Base-by-base conservation (phyloP, 1,140 invertebrate species). In the Lordiphosa collinella region DNA sequence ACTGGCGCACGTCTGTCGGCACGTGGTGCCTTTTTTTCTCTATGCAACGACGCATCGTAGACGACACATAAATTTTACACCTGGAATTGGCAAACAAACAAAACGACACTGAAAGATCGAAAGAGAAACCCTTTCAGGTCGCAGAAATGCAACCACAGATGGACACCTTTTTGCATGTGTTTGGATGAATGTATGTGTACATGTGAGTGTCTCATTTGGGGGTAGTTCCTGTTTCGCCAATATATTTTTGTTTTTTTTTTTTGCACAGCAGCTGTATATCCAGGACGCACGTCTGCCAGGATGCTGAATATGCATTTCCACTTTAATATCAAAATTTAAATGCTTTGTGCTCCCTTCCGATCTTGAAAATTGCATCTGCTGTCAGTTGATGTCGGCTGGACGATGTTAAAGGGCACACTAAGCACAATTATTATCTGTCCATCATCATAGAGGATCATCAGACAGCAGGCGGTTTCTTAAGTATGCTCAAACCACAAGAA, bases 251-350 rank as follows among this genome's bases (percentile, higher is more conserved):
- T n/a, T 78, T 46, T 57, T 38, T 56, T 67, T 57, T 67, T 69
- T 56, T 11, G 36, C 51, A 58, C 62, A 84, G 78, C 79, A 85
- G 79, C 82, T 85, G 79, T 86, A 79, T 86, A 74, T 84, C 50
- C 59, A 66, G 52, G 73, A 84, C 78, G 64, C 72, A 46, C 66
- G 74, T 74, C 69, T 85, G 73, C 79, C 80, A 85, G 79, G 79
- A 85, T 85, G 79, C 79, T 85, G 80, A 86, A 85, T 85, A 85
- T 85, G 79, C 79, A 85, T 85, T 85, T 85, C 80, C 74, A 85
- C 65, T 85, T 85, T 85, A 85, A 85, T 85, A 85, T 85, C 60
- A 79, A 79, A 85, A 79, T 85, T 85, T 80, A 84, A 85, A 85
- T 86, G 80, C 65, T 74, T 43, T 18, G 46, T 32, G 47, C 32